These are phyloP conservation scores for Sparidentex hasta DNA, from an alignment of 2,797 vertebrate genomes.

Conservation along the genomic window DNA sequence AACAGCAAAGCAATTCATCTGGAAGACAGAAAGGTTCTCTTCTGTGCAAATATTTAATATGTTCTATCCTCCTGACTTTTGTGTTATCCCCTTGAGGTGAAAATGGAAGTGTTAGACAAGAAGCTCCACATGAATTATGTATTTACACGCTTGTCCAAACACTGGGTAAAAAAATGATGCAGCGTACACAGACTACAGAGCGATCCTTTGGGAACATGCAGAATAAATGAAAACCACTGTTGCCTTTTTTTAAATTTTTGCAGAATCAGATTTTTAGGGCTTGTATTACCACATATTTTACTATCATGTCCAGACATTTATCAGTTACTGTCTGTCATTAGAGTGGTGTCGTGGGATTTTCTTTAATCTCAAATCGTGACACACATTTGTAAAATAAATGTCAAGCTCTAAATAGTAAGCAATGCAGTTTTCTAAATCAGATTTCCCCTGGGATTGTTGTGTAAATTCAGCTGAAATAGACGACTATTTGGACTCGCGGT, in stretches of 20 bases:
- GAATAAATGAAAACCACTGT: conserved; percentile 24
- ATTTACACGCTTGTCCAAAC: conserved; percentile 35
- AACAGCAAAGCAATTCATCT: conserved; percentile 18
- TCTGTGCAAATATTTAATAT: conserved; percentile 25
- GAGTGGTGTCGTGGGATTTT: neutral
- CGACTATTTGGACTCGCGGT: neutral
- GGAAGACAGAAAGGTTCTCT: neutral
- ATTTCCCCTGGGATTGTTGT: conserved; percentile 16
- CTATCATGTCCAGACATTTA: neutral
- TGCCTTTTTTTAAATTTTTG: neutral
- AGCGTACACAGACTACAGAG: neutral
- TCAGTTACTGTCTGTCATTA: neutral
- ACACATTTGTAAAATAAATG: neutral
- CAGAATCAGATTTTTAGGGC: neutral
- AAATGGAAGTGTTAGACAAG: conserved; percentile 33
- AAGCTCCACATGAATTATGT: conserved; percentile 45
- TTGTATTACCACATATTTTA: neutral
- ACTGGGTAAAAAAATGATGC: conserved; percentile 11
- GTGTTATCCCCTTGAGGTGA: conserved; percentile 36
- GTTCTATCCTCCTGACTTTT: conserved; percentile 20
- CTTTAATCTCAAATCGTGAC: neutral
- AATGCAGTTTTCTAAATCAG: neutral
- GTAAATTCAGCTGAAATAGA: conserved; percentile 3
- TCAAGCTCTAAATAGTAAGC: neutral
- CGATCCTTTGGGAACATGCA: conserved; percentile 22